Evolutionary conservation across 2,113 vertebrate genomes (phyloP).

Genomic region (Pavo muticus): DNA sequence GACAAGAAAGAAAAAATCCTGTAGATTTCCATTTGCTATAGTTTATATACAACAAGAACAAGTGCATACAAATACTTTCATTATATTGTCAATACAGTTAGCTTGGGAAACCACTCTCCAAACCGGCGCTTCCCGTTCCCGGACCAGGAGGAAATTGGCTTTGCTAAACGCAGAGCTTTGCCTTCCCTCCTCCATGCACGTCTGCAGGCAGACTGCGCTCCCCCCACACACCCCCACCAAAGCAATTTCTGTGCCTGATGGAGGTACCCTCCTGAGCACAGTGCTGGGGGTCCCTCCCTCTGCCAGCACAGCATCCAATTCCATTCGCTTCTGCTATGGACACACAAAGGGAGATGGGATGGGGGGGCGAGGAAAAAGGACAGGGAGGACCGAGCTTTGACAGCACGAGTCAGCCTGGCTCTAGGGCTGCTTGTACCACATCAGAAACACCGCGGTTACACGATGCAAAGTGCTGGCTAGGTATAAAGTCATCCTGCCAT

Average conservation of each 20-base stretch:
- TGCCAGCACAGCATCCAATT: background rate
- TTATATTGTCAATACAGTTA: slow-evolving; percentile 75
- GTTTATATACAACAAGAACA: slow-evolving; percentile 36
- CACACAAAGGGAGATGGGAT: background rate
- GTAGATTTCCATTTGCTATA: slow-evolving; percentile 3
- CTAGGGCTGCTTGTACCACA: slow-evolving; percentile 22
- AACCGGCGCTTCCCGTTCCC: slow-evolving; percentile 24
- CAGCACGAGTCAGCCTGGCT: background rate
- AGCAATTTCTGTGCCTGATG: background rate
- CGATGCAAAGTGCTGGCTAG: background rate
- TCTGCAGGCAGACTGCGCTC: slow-evolving; percentile 17
- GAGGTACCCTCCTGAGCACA: background rate
- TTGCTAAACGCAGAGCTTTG: background rate
- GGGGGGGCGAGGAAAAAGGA: background rate
- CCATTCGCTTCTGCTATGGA: background rate
- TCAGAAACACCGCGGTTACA: background rate
- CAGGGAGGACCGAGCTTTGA: background rate
- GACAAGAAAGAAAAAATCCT: background rate
- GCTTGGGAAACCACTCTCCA: slow-evolving; percentile 56
- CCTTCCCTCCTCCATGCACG: slow-evolving; percentile 32
- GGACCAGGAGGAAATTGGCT: slow-evolving; percentile 61
- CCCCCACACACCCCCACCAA: background rate
- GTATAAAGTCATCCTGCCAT: slow-evolving; percentile 25
- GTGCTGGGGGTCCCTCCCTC: background rate
- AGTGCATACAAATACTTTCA: slow-evolving; percentile 63